Evolutionary conservation across 2,888 invertebrate genomes (phyloP).

Genomic region (Nesidiocoris tenuis): DNA sequence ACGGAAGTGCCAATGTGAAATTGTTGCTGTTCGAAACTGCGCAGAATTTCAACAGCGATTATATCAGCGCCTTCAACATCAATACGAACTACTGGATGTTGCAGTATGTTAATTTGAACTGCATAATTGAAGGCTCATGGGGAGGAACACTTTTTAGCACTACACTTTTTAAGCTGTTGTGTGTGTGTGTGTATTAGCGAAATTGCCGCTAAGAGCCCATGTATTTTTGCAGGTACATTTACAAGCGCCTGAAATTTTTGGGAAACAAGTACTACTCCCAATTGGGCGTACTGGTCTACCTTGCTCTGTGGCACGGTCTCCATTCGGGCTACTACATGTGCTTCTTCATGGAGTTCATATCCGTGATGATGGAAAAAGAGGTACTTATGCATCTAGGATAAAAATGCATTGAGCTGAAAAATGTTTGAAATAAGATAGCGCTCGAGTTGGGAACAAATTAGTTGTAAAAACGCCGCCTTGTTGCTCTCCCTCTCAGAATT

Average conservation of each 20-base stretch:
- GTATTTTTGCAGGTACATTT: conserved; percentile 71
- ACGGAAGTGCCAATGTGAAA: conserved; percentile 87
- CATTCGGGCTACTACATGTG: conserved; percentile 91
- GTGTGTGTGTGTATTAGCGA: too few relatives aligned
- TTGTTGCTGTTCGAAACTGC: conserved; percentile 78
- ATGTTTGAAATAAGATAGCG: too few relatives aligned
- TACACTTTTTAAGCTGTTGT: too few relatives aligned
- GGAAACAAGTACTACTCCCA: conserved; percentile 78
- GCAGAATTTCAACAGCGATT: conserved; percentile 73
- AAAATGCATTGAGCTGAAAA: too few relatives aligned
- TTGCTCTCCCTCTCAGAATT: too few relatives aligned
- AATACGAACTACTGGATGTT: conserved; percentile 95
- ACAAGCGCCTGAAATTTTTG: conserved; percentile 88
- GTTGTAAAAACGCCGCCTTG: too few relatives aligned
- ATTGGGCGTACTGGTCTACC: conserved; percentile 74
- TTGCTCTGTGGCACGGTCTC: conserved; percentile 95
- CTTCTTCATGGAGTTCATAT: conserved; percentile 87
- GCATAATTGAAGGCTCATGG: too few relatives aligned
- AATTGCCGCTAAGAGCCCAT: too few relatives aligned
- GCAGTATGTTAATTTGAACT: conserved; percentile 60
- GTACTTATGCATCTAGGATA: too few relatives aligned
- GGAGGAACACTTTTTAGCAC: too few relatives aligned
- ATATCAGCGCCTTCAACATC: conserved; percentile 89
- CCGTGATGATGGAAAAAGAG: conserved; percentile 82
- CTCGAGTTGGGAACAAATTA: too few relatives aligned